A percentile compares a stretch with the other conserved stretches of the same genome.
These are phyloP conservation scores for Drosophila pseudotakahashii DNA, from an alignment of 2,888 invertebrate species.

Conservation along the genomic window DNA sequence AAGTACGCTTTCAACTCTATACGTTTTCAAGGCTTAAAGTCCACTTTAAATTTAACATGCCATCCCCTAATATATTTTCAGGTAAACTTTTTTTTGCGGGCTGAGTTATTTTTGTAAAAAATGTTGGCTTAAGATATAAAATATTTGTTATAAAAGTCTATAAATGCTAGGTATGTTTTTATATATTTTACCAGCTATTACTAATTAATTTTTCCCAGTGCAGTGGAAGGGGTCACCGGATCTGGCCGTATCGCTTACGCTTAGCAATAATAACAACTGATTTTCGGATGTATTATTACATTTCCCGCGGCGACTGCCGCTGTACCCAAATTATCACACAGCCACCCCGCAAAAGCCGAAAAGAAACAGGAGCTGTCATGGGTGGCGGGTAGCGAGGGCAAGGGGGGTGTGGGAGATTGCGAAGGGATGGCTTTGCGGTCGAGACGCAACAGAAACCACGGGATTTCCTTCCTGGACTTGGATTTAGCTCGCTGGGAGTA, in stretches of 20 bases:
- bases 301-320: conserved; percentile 71
- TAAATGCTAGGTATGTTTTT: too few relatives aligned
- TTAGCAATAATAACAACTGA: conserved; percentile 79
- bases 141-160: too few relatives aligned
- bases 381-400: not conserved
- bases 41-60: too few relatives aligned
- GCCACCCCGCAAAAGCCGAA: conserved; percentile 60
- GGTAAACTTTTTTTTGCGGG: too few relatives aligned
- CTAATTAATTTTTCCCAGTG: conserved; percentile 3
- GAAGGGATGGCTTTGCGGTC: conserved; percentile 42
- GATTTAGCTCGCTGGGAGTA: conserved; percentile 3
- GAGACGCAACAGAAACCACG: conserved; percentile 32
- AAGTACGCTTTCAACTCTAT: too few relatives aligned
- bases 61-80: too few relatives aligned
- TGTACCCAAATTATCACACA: conserved; percentile 77
- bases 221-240: conserved; percentile 23
- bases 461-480: conserved; percentile 26
- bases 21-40: too few relatives aligned
- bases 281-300: conserved; percentile 80
- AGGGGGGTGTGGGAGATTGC: not conserved
- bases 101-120: too few relatives aligned
- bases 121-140: too few relatives aligned
- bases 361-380: conserved; percentile 9
- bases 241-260: conserved; percentile 67
- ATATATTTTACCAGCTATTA: too few relatives aligned